Percentiles rank a stretch among this genome's conserved stretches.
Conservation (phyloP, 1,140 invertebrate species). For the Halictus rubicundus region DNA sequence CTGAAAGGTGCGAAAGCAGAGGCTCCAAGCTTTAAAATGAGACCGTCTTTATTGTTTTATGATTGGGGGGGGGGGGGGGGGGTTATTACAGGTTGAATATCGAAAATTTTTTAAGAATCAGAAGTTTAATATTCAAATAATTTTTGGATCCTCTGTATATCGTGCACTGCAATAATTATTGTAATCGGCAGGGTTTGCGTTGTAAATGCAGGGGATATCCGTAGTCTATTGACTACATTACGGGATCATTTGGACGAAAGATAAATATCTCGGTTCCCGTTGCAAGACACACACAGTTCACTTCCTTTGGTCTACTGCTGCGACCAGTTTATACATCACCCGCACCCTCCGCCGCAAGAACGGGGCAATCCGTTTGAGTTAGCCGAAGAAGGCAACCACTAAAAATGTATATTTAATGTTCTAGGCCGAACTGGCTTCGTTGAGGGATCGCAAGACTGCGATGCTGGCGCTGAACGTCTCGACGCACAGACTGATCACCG, state of each 20-base stretch:
- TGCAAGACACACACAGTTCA: slow-evolving; percentile 21
- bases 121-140: too few relatives aligned
- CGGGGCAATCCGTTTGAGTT: slow-evolving; percentile 69
- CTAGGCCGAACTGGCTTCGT: slow-evolving; percentile 84
- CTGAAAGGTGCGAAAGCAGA: too few relatives aligned
- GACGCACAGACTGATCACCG: slow-evolving; percentile 86
- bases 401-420: slow-evolving; percentile 79
- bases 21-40: too few relatives aligned
- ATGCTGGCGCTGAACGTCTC: slow-evolving; percentile 88
- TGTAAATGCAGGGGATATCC: too few relatives aligned
- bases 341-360: slow-evolving; percentile 36
- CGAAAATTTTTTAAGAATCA: too few relatives aligned
- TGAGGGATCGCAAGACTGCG: slow-evolving; percentile 86
- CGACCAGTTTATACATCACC: slow-evolving; percentile 61
- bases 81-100: too few relatives aligned
- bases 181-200: too few relatives aligned
- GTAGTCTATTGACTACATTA: background rate
- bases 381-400: slow-evolving; percentile 61
- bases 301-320: slow-evolving; percentile 31
- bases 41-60: too few relatives aligned
- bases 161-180: too few relatives aligned
- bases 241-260: background rate
- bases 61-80: too few relatives aligned
- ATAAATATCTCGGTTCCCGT: slow-evolving; percentile 33
- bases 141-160: too few relatives aligned